phyloP scores from a whole-genome alignment of 2,888 invertebrate species.

The Hirtodrosophila alboralis region DNA sequence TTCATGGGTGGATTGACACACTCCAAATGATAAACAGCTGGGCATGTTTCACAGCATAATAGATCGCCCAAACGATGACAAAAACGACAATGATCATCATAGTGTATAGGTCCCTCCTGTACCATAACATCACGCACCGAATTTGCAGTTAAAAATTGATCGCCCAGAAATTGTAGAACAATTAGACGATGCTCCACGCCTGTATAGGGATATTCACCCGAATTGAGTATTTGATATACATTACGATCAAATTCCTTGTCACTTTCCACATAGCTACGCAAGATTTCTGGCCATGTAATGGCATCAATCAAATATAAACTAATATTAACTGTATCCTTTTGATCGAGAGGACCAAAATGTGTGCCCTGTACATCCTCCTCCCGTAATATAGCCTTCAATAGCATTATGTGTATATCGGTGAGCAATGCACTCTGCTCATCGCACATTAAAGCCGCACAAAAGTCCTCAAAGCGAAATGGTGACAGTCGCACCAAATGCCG shows the following conservation, averaged over 20 bases:
- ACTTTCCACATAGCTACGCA: constrained; percentile 95
- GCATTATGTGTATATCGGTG: constrained; percentile 96
- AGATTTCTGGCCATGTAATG: constrained; percentile 98
- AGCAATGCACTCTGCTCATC: constrained; percentile 96
- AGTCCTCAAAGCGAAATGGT: constrained; percentile 98
- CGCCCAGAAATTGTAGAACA: constrained; percentile 95
- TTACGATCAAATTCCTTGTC: constrained; percentile 91
- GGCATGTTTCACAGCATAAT: constrained; percentile 98
- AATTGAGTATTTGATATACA: constrained; percentile 88
- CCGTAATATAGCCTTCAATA: constrained; percentile 94
- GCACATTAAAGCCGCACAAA: constrained; percentile 95
- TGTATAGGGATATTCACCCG: constrained; percentile 95
- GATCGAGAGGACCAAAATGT: constrained; percentile 97
- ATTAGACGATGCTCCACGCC: constrained; percentile 90
- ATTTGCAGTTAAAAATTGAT: constrained; percentile 96
- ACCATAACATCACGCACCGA: constrained; percentile 96
- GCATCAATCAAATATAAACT: constrained; percentile 96
- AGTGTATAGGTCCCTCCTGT: constrained; percentile 96
- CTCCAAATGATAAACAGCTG: constrained; percentile 98
- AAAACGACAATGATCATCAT: constrained; percentile 96
- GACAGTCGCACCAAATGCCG: constrained; percentile 95
- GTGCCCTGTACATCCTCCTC: constrained; percentile 98
- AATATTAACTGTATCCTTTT: constrained; percentile 98
- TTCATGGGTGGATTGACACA: constrained; percentile 97
- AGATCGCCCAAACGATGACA: constrained; percentile 97